These are phyloP conservation scores for Schizopygopsis pylzovi DNA, from an alignment of 2,797 vertebrate genomes.

Conservation along the genomic window DNA sequence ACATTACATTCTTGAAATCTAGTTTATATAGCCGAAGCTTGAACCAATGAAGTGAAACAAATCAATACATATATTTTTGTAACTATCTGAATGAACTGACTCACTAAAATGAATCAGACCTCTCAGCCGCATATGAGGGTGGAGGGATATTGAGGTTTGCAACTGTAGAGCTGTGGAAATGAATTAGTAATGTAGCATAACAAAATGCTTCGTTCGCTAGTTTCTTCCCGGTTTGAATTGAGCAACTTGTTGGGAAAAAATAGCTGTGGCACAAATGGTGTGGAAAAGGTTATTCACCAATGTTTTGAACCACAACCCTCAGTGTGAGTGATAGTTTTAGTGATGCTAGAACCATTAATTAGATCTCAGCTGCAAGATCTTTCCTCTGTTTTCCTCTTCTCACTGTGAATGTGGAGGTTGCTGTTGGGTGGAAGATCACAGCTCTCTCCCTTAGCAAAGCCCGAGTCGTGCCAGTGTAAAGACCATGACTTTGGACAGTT, in stretches of 20 bases:
- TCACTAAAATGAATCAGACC: background rate
- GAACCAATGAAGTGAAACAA: background rate
- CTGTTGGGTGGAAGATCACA: constrained; percentile 50
- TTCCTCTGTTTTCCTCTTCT: constrained; percentile 15
- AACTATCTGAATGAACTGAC: background rate
- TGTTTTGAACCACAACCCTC: background rate
- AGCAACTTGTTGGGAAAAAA: background rate
- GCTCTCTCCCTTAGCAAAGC: constrained; percentile 10
- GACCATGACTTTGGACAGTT: constrained; percentile 60
- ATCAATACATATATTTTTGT: background rate
- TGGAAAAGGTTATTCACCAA: background rate
- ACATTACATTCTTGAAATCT: background rate
- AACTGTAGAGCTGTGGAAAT: background rate
- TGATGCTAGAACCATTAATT: constrained; percentile 12
- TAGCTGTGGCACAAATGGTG: background rate
- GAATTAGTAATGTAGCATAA: background rate
- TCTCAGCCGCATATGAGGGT: background rate
- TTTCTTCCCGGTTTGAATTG: background rate
- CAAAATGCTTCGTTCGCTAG: background rate
- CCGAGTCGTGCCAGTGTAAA: constrained; percentile 33
- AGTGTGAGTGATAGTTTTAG: background rate
- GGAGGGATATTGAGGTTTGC: background rate
- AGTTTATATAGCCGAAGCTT: background rate
- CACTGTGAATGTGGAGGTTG: constrained; percentile 9
- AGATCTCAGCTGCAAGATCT: constrained; percentile 25